A percentile compares a stretch with the other conserved stretches of the same genome.
Evolutionary conservation across 2,797 vertebrate species (phyloP).

Genomic region (Sciurus vulgaris): DNA sequence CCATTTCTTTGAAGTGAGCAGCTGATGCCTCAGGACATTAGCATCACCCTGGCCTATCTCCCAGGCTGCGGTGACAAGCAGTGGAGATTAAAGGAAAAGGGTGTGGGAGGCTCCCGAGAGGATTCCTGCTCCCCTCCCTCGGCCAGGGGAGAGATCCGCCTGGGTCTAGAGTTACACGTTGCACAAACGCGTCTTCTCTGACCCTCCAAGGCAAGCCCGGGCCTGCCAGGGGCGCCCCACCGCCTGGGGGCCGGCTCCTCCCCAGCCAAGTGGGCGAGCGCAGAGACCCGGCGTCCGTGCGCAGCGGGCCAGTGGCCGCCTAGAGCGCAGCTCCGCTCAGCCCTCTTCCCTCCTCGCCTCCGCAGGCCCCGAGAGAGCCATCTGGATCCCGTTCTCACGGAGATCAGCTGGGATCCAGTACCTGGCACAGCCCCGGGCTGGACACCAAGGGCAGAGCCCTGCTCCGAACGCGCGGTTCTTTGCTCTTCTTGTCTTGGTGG

Average conservation of each 20-base stretch:
- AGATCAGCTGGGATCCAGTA: neutral
- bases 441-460: too few species aligned
- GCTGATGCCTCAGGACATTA: neutral
- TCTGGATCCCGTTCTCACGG: neutral
- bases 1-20: constrained; percentile 56
- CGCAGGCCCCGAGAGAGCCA: neutral
- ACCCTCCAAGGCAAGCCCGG: constrained; percentile 23
- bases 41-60: constrained; percentile 60
- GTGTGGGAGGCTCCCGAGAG: neutral
- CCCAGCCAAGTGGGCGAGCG: neutral
- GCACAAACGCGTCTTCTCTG: neutral
- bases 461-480: neutral
- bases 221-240: neutral
- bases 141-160: neutral
- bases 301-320: too few species aligned
- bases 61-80: neutral
- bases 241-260: neutral
- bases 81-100: constrained; percentile 40
- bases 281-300: neutral
- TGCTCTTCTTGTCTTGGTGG: neutral
- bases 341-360: too few species aligned
- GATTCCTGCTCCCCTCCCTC: neutral
- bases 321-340: too few species aligned
- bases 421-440: too few species aligned
- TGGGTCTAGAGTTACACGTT: neutral